Conservation (phyloP, 2,888 invertebrate species). For the Spatulosminthurus flaviceps region DNA sequence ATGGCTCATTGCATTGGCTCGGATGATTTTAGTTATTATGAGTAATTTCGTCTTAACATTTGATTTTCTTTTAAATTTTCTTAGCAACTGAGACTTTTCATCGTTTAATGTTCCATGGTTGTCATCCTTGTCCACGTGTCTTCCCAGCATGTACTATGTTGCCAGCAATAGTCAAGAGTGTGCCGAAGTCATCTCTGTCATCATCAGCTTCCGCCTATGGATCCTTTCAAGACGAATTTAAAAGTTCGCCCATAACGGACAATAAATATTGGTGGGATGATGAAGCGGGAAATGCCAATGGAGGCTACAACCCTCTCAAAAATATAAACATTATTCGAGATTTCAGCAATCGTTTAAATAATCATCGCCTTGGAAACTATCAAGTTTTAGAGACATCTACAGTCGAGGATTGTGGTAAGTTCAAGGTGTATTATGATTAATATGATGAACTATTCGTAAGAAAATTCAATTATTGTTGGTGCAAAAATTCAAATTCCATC, state of each 20-base stretch:
- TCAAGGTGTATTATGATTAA: not conserved
- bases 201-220: not conserved
- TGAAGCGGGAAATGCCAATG: constrained; percentile 27
- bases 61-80: no score
- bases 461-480: no score
- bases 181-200: constrained; percentile 10
- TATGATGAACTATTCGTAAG: no score
- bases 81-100: constrained; percentile 42
- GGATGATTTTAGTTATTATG: no score
- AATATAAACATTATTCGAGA: constrained; percentile 49
- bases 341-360: constrained; percentile 48
- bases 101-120: constrained; percentile 65
- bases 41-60: no score
- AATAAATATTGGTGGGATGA: constrained; percentile 53
- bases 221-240: not conserved
- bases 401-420: constrained; percentile 50
- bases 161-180: constrained; percentile 31
- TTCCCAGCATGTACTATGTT: constrained; percentile 50
- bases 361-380: constrained; percentile 41
- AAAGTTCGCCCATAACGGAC: constrained; percentile 18
- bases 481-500: not conserved
- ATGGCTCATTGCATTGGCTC: no score
- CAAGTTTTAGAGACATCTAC: constrained; percentile 47
- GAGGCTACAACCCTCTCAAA: constrained; percentile 37
- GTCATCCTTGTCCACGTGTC: constrained; percentile 74